phyloP scores from a whole-genome alignment of 92 coral and sea anemone species.

The Zoanthus solanderi region DNA sequence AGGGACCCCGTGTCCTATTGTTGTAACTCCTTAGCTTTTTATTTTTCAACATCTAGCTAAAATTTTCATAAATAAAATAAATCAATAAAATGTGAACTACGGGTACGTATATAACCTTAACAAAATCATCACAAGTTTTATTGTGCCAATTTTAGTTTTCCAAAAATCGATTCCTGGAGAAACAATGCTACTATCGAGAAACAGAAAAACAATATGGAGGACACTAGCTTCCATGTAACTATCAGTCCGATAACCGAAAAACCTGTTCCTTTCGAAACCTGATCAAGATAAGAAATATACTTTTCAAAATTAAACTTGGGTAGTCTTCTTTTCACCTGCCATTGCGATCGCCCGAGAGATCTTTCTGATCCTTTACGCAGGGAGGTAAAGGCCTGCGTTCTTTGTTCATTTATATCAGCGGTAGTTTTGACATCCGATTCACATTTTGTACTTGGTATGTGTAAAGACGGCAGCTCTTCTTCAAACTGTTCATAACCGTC shows the following conservation, averaged over 20 bases:
- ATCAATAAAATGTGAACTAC: no score
- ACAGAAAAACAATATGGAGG: conserved; percentile 76
- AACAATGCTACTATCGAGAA: conserved; percentile 85
- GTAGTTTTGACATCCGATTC: conserved; percentile 48
- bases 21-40: no score
- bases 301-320: conserved; percentile 79
- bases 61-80: no score
- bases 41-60: no score
- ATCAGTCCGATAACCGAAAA: conserved; percentile 76
- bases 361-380: conserved; percentile 67
- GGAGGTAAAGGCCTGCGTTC: conserved; percentile 37
- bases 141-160: conserved; percentile 51
- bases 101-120: no score
- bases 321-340: conserved; percentile 58
- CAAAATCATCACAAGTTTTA: neutral
- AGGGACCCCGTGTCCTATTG: no score
- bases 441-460: neutral
- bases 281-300: conserved; percentile 77
- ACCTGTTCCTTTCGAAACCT: conserved; percentile 77
- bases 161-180: conserved; percentile 91
- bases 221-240: conserved; percentile 90
- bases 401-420: neutral
- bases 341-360: conserved; percentile 70
- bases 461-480: neutral
- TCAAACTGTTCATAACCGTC: neutral